Evolutionary conservation across 2,113 vertebrate genomes (phyloP).

Genomic region (Empidonax alnorum): DNA sequence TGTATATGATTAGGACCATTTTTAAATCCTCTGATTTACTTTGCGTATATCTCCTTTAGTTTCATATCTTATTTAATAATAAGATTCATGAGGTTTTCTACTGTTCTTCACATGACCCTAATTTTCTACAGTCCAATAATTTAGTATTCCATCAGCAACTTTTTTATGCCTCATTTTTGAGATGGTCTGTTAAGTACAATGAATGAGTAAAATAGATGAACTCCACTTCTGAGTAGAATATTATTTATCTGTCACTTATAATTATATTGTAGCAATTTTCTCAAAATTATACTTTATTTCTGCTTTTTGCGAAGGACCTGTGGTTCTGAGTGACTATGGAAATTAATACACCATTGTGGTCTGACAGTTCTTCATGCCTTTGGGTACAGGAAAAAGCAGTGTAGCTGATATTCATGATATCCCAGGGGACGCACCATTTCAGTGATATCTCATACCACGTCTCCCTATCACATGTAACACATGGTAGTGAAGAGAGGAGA

Average conservation of each 20-base stretch:
- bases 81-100: not conserved
- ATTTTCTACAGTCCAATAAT: not conserved
- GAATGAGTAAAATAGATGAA: not conserved
- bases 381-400: not conserved
- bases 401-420: not conserved
- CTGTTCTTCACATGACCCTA: not conserved
- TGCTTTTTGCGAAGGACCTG: not conserved
- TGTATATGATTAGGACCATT: not conserved
- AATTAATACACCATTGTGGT: not conserved
- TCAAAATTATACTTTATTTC: not conserved
- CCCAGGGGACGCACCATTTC: not conserved
- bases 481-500: not conserved
- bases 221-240: not conserved
- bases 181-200: not conserved
- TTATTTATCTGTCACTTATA: not conserved
- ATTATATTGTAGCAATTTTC: not conserved
- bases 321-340: not conserved
- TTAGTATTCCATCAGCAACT: not conserved
- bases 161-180: not conserved
- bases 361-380: not conserved
- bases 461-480: fast-evolving
- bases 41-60: not conserved
- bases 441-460: not conserved
- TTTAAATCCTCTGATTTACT: not conserved
- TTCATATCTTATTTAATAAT: not conserved